Evolutionary conservation across 2,888 invertebrate species (phyloP), one percentile per base, ranked within the genome.

Genomic region (Aleiodes testaceus): DNA sequence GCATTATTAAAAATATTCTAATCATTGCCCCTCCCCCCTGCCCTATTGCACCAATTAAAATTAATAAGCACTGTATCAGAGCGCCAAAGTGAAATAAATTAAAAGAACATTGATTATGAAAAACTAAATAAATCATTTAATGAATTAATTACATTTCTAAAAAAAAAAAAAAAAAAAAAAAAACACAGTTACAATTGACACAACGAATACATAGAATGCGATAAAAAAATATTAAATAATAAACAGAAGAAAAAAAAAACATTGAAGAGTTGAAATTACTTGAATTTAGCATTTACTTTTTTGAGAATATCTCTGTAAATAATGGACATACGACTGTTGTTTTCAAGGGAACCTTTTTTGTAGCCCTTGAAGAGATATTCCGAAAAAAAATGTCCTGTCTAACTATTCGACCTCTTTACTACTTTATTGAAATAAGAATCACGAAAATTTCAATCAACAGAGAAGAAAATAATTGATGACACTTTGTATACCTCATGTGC

Each of bases 131-230:
- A 49, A 12, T 6, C 22, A 53, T 12, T 53, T 55, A 72, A 53
- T 66, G 49, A 49, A 66, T 65, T 18, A 50, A 65, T 45, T 49
- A 52, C 69, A 71, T 55, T 16, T 53, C 64, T 55, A 44, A 63
- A 67, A 65, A 63, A 66, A 53, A 61, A 68, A 26, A 14, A n/a
- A n/a, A n/a, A n/a, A n/a, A n/a, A n/a, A n/a, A 66, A 53, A 61
- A 68, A 26, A 14, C 44, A 59, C 59, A 73, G 55, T 77, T 76
- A 71, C 67, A 72, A 75, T 73, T 71, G 65, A 79, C 72, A 79
- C 79, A 79, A 79, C 79, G 79, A 79, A 79, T 72, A 78, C 76
- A 71, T 45, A 74, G 59, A 59, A 59, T 59, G 42, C 59, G 36
- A 59, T 36, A 20, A 55, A 26, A 18, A 47, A 16, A 64, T 63